Conservation (phyloP, 2,797 vertebrate genomes). For the Macroramphosus scolopax region DNA sequence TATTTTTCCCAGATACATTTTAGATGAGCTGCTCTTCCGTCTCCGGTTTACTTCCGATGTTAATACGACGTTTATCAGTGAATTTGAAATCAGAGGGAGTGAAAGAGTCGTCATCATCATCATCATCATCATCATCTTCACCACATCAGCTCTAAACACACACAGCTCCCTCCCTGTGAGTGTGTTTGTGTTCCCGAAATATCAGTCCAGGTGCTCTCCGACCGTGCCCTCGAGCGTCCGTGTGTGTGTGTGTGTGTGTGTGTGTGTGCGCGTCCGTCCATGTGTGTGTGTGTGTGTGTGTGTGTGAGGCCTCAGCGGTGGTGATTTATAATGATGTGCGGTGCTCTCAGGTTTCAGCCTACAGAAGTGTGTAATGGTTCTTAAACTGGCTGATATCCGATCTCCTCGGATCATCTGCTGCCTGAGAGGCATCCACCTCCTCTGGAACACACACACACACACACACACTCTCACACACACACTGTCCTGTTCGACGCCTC, state of each 20-base stretch:
- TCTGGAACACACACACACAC: conserved; percentile 29
- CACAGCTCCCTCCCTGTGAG: no score
- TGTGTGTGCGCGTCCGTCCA: conserved; percentile 34
- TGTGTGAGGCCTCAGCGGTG: no score
- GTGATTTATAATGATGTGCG: conserved; percentile 62
- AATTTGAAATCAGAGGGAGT: no score
- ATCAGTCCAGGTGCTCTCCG: background rate
- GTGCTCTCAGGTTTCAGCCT: conserved; percentile 66
- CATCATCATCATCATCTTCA: no score
- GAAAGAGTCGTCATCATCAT: no score
- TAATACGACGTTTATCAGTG: no score
- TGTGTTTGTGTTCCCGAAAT: conserved; percentile 5
- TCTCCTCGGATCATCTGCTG: conserved; percentile 58
- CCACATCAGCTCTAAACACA: no score
- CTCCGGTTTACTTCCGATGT: no score
- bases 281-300: no score
- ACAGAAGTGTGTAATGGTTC: conserved; percentile 67
- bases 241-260: conserved; percentile 19
- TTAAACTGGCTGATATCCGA: conserved; percentile 64
- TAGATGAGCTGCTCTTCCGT: no score
- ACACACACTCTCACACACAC: conserved; percentile 22
- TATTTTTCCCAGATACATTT: no score
- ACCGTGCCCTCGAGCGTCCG: background rate
- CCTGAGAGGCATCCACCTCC: conserved; percentile 56
- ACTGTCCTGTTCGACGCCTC: no score